Evolutionary conservation across 2,113 vertebrate species (phyloP).

Genomic region (Ifrita kowaldi): DNA sequence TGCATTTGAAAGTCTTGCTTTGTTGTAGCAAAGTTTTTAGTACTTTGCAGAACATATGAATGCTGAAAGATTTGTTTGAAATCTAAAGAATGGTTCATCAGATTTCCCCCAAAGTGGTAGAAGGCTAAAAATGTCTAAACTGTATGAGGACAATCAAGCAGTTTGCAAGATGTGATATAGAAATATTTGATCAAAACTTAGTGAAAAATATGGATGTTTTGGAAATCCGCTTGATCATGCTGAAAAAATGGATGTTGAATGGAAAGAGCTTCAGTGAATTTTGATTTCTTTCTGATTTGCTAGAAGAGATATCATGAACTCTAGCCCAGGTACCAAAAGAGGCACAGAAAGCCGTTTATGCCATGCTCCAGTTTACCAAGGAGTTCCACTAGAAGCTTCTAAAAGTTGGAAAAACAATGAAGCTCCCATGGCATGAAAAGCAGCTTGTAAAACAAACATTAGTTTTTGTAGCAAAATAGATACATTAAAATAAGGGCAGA

Average conservation of each 20-base stretch:
- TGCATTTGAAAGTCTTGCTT: background rate
- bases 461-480: background rate
- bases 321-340: background rate
- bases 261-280: background rate
- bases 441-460: background rate
- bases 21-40: background rate
- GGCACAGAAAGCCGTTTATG: background rate
- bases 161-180: background rate
- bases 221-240: background rate
- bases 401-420: background rate
- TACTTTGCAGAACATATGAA: background rate
- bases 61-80: background rate
- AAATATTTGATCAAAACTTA: background rate
- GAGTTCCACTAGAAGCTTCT: background rate
- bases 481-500: background rate
- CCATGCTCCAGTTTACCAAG: background rate
- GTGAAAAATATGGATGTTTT: background rate
- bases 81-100: background rate
- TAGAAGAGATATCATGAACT: background rate
- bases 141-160: background rate
- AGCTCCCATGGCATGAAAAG: background rate
- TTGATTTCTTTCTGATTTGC: background rate
- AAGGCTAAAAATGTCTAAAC: background rate
- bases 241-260: background rate
- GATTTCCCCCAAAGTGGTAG: background rate